Conservation (phyloP, 1,140 invertebrate species). For the Drosophila kikkawai region DNA sequence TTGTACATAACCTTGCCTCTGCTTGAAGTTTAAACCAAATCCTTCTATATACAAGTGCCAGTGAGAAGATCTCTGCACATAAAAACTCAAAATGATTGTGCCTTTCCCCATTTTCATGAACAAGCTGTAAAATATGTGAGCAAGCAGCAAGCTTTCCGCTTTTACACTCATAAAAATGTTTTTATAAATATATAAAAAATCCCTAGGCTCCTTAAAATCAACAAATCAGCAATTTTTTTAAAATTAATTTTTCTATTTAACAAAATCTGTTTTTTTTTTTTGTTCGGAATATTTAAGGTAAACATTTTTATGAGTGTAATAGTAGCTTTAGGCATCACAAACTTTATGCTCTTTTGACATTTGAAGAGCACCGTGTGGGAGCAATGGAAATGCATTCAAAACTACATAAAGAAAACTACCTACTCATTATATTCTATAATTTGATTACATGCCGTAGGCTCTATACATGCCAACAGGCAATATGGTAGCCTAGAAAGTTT, state of each 20-base stretch:
- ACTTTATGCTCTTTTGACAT: conserved; percentile 60
- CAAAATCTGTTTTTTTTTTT: no score
- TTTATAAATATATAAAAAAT: no score
- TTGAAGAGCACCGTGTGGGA: conserved; percentile 47
- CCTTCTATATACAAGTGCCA: not conserved
- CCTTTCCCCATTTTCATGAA: conserved; percentile 6
- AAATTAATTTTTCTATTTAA: no score
- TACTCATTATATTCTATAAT: conserved; percentile 24
- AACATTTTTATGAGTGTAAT: not conserved
- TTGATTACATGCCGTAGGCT: not conserved
- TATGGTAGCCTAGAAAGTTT: not conserved
- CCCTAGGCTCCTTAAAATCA: no score
- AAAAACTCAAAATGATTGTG: conserved; percentile 17
- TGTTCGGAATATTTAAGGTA: no score
- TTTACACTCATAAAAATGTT: not conserved
- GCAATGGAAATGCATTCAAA: conserved; percentile 21
- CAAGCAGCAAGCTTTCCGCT: conserved; percentile 1
- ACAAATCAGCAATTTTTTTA: no score
- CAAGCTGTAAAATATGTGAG: conserved; percentile 8
- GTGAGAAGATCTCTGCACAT: not conserved
- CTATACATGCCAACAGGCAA: not conserved
- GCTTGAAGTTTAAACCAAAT: not conserved
- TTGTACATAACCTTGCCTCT: conserved; percentile 7
- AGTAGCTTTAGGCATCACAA: conserved; percentile 37
- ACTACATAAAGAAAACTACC: conserved; percentile 21